Evolutionary conservation across 2,113 vertebrate genomes (phyloP), one percentile per base, ranked within the genome.

Genomic region (Rhinoderma darwinii): DNA sequence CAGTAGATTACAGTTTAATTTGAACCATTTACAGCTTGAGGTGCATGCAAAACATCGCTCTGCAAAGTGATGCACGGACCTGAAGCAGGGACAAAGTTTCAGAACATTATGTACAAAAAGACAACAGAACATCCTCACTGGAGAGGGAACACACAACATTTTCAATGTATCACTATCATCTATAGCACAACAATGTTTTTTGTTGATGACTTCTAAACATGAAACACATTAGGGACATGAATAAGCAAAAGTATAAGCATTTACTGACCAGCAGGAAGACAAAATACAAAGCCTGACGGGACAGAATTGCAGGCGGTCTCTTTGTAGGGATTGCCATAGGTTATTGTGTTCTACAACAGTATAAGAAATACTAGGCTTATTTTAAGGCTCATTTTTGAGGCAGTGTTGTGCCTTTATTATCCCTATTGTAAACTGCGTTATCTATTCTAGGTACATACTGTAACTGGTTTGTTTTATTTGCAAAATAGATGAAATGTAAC

Each of bases 211-310:
- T 35, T 70, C 35, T 25, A 70, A 59, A 86, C n/a, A 50, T 66
- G 37, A 73, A 86, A 44, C 30, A 54, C 82, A 84, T 41, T 74
- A 61, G 63, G 56, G 27, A 47, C 39, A 77, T 17, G 59, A 61
- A 59, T 39, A 80, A 70, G 76, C 61, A 37, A 79, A 20, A 79
- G n/a, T 27, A 63, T 47, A 47, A 79, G 68, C 51, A 50, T 75
- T 82, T 61, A 75, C 86, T 87, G 86, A 87, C 70, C 86, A 82
- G 79, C 85, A 82, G 85, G 72, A 61, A 82, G n/a, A 86, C 44
- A 86, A 66, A 20, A 82, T 72, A 63, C 18, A 63, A 63, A 66
- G 73, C 73, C 74, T 43, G 7, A 44, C 6, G 32, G 41, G 73
- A 66, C 73, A 66, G 73, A 47, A 5, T 47, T 66, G 25, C 68